phyloP scores from a whole-genome alignment of 2,113 vertebrate genomes.

The Plestiodon gilberti region DNA sequence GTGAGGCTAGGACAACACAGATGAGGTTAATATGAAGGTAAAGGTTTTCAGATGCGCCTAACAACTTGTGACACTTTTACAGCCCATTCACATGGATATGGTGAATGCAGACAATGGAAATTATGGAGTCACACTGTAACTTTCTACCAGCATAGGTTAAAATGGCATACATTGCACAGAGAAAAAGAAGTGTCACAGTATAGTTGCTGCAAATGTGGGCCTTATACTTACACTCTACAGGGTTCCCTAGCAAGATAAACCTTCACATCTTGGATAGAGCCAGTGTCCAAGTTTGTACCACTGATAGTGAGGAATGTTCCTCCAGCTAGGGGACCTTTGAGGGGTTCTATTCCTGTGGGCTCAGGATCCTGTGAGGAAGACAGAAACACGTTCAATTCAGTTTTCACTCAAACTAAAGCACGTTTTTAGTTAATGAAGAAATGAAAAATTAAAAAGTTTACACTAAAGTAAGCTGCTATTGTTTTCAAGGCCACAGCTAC shows the following conservation, averaged over 20 bases:
- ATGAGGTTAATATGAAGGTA: neutral
- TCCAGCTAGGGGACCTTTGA: conserved; percentile 84
- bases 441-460: conserved; percentile 17
- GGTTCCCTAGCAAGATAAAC: conserved; percentile 74
- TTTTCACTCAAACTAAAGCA: neutral
- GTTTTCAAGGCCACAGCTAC: conserved; percentile 20
- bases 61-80: no score
- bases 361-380: conserved; percentile 81
- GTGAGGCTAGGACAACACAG: neutral
- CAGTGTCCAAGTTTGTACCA: conserved; percentile 85
- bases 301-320: conserved; percentile 89
- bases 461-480: neutral
- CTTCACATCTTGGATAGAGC: conserved; percentile 83
- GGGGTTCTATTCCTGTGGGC: conserved; percentile 75
- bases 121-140: no score
- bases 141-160: neutral
- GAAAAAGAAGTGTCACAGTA: neutral
- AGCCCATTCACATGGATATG: no score
- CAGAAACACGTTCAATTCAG: neutral
- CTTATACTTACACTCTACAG: conserved; percentile 87
- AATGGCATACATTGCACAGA: neutral
- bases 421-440: conserved; percentile 10
- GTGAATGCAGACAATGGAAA: no score
- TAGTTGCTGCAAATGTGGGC: neutral
- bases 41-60: neutral